A percentile compares a stretch with the other conserved stretches of the same genome.
Evolutionary conservation across 2,888 invertebrate genomes (phyloP).

Genomic region (Ophraella communa): DNA sequence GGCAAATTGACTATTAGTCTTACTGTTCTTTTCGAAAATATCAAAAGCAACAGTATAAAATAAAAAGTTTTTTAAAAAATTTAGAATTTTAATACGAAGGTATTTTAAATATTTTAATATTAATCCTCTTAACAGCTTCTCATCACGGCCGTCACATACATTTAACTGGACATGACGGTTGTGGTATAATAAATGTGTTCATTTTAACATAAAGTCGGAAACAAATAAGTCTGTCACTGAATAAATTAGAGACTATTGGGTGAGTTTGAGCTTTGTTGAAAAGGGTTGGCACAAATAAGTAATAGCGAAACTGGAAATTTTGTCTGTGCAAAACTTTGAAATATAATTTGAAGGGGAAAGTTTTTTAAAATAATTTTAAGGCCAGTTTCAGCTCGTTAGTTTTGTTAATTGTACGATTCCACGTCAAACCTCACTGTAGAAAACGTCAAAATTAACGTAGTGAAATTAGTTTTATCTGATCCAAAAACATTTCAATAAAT

Average conservation of each 20-base stretch:
- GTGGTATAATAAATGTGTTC: not conserved
- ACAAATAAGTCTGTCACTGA: slow-evolving; percentile 3
- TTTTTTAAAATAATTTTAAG: too few species aligned
- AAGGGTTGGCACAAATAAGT: too few species aligned
- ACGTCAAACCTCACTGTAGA: too few species aligned
- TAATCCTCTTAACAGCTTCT: not conserved
- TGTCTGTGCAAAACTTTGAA: too few species aligned
- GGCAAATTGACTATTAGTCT: slow-evolving; percentile 7
- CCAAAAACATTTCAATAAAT: too few species aligned
- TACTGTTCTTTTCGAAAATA: slow-evolving; percentile 1
- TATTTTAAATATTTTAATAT: not conserved
- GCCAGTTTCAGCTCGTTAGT: too few species aligned
- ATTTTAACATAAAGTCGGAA: slow-evolving; percentile 9
- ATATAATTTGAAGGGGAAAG: too few species aligned
- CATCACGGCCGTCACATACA: not conserved
- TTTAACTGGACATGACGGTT: not conserved
- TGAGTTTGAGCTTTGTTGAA: not conserved
- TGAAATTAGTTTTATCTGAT: too few species aligned
- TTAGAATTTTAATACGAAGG: not conserved
- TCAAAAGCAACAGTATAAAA: not conserved
- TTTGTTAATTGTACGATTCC: too few species aligned
- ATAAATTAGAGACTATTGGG: slow-evolving; percentile 12
- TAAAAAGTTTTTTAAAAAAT: not conserved
- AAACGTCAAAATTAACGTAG: too few species aligned
- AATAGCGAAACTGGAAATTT: too few species aligned